A percentile compares a stretch with the other conserved stretches of the same genome.
Evolutionary conservation across 2,113 vertebrate genomes (phyloP).

Genomic region (Antechinus flavipes): DNA sequence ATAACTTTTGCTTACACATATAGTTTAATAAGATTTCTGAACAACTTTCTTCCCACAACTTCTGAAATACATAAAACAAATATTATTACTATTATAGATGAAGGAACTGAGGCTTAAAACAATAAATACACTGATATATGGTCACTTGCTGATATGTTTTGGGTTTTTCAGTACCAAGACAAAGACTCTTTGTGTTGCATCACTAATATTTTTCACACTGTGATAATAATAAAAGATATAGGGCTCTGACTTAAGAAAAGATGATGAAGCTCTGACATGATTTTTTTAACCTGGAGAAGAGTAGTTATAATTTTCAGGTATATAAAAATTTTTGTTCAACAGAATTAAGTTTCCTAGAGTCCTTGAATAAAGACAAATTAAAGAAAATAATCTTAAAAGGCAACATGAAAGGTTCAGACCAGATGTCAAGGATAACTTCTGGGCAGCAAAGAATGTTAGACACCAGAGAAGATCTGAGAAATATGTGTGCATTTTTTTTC

Average conservation of each 20-base stretch:
- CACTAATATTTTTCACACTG: background rate
- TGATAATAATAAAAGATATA: background rate
- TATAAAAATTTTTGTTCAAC: background rate
- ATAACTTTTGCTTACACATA: background rate
- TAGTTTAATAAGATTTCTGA: background rate
- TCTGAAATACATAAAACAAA: background rate
- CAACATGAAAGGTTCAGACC: background rate
- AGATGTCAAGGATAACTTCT: background rate
- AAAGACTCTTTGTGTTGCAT: background rate
- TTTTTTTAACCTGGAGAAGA: background rate
- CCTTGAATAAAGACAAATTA: background rate
- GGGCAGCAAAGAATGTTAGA: background rate
- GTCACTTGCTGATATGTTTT: background rate
- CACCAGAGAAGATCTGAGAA: background rate
- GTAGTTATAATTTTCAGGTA: background rate
- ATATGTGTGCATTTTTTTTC: too few species aligned
- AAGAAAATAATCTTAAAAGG: background rate
- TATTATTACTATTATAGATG: background rate
- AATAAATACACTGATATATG: background rate
- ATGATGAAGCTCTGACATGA: background rate
- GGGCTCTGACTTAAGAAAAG: background rate
- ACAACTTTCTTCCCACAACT: background rate
- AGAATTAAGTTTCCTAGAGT: background rate
- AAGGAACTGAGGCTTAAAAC: background rate
- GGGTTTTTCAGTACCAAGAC: background rate